Percentiles rank a stretch among this genome's conserved stretches.
Evolutionary conservation across 2,113 vertebrate species (phyloP).

Genomic region (Festucalex cinctus): DNA sequence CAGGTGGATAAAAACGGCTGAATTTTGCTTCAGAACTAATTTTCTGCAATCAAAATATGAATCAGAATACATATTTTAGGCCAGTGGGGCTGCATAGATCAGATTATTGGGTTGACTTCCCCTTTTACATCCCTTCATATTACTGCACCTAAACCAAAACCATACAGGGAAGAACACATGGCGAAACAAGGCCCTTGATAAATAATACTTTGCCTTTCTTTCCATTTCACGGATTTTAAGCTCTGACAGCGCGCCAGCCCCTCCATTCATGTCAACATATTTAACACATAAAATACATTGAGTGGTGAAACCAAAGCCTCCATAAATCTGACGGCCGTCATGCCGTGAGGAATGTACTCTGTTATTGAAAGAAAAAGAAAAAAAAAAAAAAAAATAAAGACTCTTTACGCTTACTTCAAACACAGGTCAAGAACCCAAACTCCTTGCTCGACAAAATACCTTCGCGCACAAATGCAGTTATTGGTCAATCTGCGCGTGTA

Average conservation of each 20-base stretch:
- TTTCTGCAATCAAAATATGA: too few relatives aligned
- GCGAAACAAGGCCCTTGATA: background rate
- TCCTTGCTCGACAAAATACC: slow-evolving; percentile 37
- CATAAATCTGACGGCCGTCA: slow-evolving; percentile 29
- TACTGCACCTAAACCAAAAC: background rate
- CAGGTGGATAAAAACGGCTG: too few relatives aligned
- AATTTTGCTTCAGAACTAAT: too few relatives aligned
- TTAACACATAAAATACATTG: slow-evolving; percentile 5
- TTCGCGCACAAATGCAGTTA: slow-evolving; percentile 16
- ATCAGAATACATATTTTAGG: too few relatives aligned
- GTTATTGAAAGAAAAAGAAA: slow-evolving; percentile 20
- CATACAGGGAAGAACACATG: background rate
- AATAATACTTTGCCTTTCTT: background rate
- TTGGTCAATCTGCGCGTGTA: slow-evolving; percentile 32
- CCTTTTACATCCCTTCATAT: too few relatives aligned
- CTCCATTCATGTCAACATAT: slow-evolving; percentile 10
- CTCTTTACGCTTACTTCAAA: slow-evolving; percentile 35
- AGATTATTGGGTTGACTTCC: too few relatives aligned
- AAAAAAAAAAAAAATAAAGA: too few relatives aligned
- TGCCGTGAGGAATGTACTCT: slow-evolving; percentile 16
- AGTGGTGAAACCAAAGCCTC: slow-evolving; percentile 5
- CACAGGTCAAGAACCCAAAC: slow-evolving; percentile 34
- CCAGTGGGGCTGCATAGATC: too few relatives aligned
- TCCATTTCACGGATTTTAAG: background rate
- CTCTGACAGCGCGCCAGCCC: slow-evolving; percentile 7